Evolutionary conservation across 92 coral and sea anemone species (phyloP).

Genomic region (Porites cylindrica): DNA sequence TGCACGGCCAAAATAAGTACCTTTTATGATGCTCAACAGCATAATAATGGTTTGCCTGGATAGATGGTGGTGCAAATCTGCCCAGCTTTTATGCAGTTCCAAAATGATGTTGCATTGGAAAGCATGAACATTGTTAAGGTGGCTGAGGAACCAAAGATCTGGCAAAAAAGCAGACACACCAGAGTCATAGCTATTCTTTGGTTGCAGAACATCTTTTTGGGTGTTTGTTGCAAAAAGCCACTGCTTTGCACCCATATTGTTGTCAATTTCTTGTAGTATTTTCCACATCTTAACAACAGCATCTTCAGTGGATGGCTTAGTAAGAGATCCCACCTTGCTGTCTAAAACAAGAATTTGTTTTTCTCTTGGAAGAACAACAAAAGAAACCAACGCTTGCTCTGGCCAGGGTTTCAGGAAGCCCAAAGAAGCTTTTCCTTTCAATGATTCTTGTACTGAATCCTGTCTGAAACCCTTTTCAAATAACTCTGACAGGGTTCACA

Average conservation of each 20-base stretch:
- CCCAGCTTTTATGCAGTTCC: slow-evolving; percentile 30
- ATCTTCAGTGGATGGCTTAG: slow-evolving; percentile 42
- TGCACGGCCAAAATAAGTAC: slow-evolving; percentile 58
- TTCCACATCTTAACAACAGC: slow-evolving; percentile 53
- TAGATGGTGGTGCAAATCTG: not conserved
- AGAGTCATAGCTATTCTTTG: slow-evolving; percentile 60
- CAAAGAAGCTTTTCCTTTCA: slow-evolving; percentile 51
- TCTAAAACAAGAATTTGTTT: slow-evolving; percentile 52
- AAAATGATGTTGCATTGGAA: slow-evolving; percentile 10
- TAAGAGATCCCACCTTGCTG: slow-evolving; percentile 42
- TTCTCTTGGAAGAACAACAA: slow-evolving; percentile 55
- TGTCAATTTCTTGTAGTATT: slow-evolving; percentile 44
- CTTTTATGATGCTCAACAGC: slow-evolving; percentile 54
- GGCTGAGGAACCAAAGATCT: slow-evolving; percentile 29
- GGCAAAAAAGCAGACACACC: slow-evolving; percentile 64
- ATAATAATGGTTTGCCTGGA: slow-evolving; percentile 29
- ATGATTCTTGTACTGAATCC: slow-evolving; percentile 17
- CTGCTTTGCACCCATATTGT: slow-evolving; percentile 34
- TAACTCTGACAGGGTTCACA: slow-evolving; percentile 50
- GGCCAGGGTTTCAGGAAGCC: slow-evolving; percentile 67
- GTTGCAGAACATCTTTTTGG: slow-evolving; percentile 55
- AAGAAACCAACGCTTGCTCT: slow-evolving; percentile 62
- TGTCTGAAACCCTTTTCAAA: slow-evolving; percentile 56
- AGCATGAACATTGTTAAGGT: slow-evolving; percentile 9
- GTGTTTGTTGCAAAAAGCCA: slow-evolving; percentile 43